Conservation (phyloP, 2,113 vertebrate genomes). For the Cyphomyrus discorhynchus region DNA sequence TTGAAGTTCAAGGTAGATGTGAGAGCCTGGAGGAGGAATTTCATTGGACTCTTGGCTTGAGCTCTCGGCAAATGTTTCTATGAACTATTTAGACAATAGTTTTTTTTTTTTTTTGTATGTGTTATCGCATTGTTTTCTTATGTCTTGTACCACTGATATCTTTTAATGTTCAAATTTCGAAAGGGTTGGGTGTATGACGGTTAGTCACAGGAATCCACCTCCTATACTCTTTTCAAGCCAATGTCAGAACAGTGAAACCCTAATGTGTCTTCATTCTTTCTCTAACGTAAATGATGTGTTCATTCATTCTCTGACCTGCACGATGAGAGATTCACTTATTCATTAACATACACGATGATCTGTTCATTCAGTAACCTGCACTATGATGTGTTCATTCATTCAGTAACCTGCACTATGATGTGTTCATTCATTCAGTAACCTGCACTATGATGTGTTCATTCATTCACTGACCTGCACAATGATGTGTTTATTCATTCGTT, state of each 20-base stretch:
- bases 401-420: background rate
- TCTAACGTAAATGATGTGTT: background rate
- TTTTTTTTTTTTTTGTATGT: background rate
- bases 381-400: too few relatives aligned
- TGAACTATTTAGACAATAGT: background rate
- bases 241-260: background rate
- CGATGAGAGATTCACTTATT: background rate
- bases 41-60: background rate
- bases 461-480: background rate
- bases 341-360: too few relatives aligned
- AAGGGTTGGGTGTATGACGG: background rate
- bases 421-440: background rate
- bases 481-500: too few relatives aligned
- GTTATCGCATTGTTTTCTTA: background rate
- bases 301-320: background rate
- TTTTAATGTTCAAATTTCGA: background rate
- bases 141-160: background rate
- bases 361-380: too few relatives aligned
- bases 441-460: background rate
- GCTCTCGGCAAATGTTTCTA: background rate
- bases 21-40: background rate
- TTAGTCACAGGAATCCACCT: background rate
- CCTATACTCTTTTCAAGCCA: background rate
- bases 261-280: background rate
- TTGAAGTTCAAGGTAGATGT: background rate